Base-by-base conservation (phyloP, 2,888 invertebrate genomes). In the Plebejus anna region DNA sequence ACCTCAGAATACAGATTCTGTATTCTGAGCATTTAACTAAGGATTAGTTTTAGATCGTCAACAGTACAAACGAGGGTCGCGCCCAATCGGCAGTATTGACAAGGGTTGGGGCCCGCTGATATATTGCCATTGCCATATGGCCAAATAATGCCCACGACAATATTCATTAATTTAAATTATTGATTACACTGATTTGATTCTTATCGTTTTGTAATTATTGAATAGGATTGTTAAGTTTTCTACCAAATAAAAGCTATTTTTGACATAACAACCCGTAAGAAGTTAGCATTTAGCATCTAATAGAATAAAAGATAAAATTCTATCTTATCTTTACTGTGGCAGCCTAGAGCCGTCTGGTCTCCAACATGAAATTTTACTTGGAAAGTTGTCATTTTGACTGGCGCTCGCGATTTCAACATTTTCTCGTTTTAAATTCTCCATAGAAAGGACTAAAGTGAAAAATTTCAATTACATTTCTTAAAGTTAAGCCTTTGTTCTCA, bases 291-390 rank as follows among this genome's bases (percentile, higher is more conserved):
- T 22, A 36, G 13, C 13, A 11, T 13, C 32, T 36, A 66, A 11
- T 66, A 66, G 32, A 66, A 66, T 66, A 13, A 36, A 36, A 66
- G 32, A 66, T 66, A 66, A 13, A 66, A 66, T 32, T 13, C 13
- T 55, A 55, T 66, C 61, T 59, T 66, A 66, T 66, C 13, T 61
- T 16, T 16, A 16, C 66, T 13, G 13, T 32, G 28, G 61, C 61
- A 66, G 32, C 32, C 66, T 32, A 36, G 32, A 66, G 61, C 66
- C 13, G 73, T 73, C 51, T 73, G 16, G 73, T 73, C 28, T 16
- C 28, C 55, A 28, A 73, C 73, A 32, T n/a, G 51, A 73, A 73
- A 73, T 55, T 73, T 73, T 22, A 73, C 55, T 28, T 55, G 73
- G 73, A 73, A 72, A 73, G 32, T 73, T 55, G 6, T 55, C 55